Evolutionary conservation across 2,113 vertebrate genomes (phyloP), one percentile per base, ranked within the genome.

Genomic region (Sigmodon hispidus): DNA sequence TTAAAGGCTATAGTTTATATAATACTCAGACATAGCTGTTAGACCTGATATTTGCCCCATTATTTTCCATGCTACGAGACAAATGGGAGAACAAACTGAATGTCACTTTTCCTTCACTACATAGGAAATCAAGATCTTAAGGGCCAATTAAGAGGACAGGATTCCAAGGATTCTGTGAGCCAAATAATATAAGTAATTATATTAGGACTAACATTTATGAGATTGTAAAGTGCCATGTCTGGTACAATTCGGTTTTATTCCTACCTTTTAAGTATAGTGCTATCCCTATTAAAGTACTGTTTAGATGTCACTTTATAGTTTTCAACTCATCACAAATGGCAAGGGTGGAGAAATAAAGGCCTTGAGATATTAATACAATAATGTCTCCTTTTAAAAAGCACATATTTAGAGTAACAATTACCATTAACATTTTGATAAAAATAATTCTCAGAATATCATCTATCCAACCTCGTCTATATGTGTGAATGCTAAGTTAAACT

Each of bases 341-440:
- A 10, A 93, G 52, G 13, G 29, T 17, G 4, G 45, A 81, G n/a
- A 73, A 29, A 67, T 3, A 36, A 95, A 26, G 31, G 48, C 0
- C 0, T 40, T 45, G 55, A 90, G 61, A 48, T 59, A 76, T 3
- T 15, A 79, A 29, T 57, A 43, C 0, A 0, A 3, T 90, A 69
- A 92, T 0, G 73, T 89, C 34, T 73, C 8, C 67, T 83, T 55
- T 40, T 84, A 67, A 73, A 26, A 84, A 48, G 43, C 13, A 67
- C 24, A 43, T 55, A 59, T 10, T 40, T 72, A 77, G 34, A 93
- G 83, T 69, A 6, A 90, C n/a, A 50, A 70, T 70, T 48, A 55
- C 15, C 12, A 89, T 55, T 52, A 43, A 87, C 7, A 89, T 4
- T 83, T 83, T 69, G 24, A 87, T 91, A 95, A 90, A 83, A 75